Evolutionary conservation across 2,888 invertebrate genomes (phyloP).

Genomic region (Andrena haemorrhoa): DNA sequence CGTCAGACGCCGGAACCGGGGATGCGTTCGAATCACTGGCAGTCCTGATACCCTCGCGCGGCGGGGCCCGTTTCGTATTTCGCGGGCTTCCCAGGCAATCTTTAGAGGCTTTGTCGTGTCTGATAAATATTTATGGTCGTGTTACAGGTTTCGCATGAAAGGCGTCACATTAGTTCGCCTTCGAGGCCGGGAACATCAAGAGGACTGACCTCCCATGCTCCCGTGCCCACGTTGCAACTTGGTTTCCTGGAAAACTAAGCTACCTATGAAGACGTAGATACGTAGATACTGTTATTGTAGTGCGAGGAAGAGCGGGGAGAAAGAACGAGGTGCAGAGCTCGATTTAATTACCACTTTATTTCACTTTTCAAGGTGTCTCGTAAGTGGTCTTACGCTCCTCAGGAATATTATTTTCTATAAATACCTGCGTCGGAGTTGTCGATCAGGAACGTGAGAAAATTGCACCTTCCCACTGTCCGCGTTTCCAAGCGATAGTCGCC

Average conservation of each 20-base stretch:
- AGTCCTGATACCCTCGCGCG: slow-evolving; percentile 43
- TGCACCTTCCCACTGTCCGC: slow-evolving; percentile 17
- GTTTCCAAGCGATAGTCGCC: slow-evolving; percentile 36
- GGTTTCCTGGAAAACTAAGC: too few relatives aligned
- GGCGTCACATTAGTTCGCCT: not conserved
- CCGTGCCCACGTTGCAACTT: too few relatives aligned
- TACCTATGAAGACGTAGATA: too few relatives aligned
- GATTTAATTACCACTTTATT: not conserved
- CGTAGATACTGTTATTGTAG: too few relatives aligned
- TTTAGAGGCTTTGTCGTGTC: slow-evolving; percentile 20
- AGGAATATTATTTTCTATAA: slow-evolving; percentile 11
- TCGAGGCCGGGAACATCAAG: not conserved
- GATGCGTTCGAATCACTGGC: slow-evolving; percentile 27
- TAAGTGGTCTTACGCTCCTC: not conserved
- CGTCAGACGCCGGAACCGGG: slow-evolving; percentile 45
- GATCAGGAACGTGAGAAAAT: slow-evolving; percentile 53
- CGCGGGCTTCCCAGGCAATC: not conserved
- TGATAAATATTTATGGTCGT: slow-evolving; percentile 42
- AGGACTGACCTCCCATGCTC: too few relatives aligned
- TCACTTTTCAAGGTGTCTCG: not conserved
- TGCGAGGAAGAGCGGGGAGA: too few relatives aligned
- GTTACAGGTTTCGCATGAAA: slow-evolving; percentile 1
- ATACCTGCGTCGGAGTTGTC: slow-evolving; percentile 38
- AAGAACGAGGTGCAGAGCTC: not conserved
- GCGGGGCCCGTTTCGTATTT: slow-evolving; percentile 48